Percentiles rank a stretch among this genome's conserved stretches.
Evolutionary conservation across 2,888 invertebrate species (phyloP).

Genomic region (Meiosimyza platycephala): DNA sequence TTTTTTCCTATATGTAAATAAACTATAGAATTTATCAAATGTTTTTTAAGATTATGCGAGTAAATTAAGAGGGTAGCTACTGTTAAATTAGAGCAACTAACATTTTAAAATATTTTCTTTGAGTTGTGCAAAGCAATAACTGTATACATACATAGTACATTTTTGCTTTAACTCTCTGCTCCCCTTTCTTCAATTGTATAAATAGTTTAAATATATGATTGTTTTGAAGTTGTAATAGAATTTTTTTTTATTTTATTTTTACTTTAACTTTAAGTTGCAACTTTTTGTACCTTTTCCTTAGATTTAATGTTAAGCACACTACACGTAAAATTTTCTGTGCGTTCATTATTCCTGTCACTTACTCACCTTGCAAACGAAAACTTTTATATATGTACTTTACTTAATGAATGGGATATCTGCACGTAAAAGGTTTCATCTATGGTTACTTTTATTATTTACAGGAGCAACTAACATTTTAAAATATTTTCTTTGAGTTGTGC

Average conservation of each 20-base stretch:
- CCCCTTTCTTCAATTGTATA: neutral
- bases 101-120: neutral
- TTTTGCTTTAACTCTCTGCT: neutral
- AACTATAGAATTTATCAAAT: too few relatives aligned
- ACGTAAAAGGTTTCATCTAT: neutral
- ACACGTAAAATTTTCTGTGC: neutral
- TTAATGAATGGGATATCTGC: conserved; percentile 21
- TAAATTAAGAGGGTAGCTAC: too few relatives aligned
- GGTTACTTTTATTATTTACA: too few relatives aligned
- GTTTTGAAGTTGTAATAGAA: neutral
- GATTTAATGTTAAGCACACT: neutral
- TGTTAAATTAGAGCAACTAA: neutral
- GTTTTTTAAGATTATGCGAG: too few relatives aligned
- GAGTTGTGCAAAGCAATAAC: neutral
- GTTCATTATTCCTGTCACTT: neutral
- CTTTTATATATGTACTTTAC: neutral
- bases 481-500: neutral
- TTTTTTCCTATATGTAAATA: conserved; percentile 32
- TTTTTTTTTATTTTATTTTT: conserved; percentile 1
- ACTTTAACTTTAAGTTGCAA: conserved; percentile 4
- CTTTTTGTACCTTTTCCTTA: conserved; percentile 12
- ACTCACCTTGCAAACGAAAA: too few relatives aligned
- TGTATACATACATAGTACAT: neutral
- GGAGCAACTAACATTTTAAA: too few relatives aligned
- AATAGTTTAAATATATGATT: neutral